These are phyloP conservation scores for Hypomecis atomaria DNA, from an alignment of 2,888 invertebrate genomes.

Conservation along the genomic window DNA sequence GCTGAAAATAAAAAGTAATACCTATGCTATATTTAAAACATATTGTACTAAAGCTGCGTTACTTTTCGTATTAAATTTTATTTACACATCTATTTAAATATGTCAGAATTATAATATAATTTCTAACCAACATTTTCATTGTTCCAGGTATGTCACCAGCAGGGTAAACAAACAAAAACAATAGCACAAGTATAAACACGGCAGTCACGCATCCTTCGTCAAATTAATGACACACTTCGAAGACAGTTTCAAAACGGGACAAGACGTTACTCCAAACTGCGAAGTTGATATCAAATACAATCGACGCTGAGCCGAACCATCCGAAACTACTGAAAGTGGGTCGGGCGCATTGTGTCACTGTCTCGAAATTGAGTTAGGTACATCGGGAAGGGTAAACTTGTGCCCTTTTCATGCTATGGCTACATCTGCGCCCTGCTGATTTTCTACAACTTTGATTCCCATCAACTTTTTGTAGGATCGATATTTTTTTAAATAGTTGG, in stretches of 20 bases:
- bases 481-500: too few relatives aligned
- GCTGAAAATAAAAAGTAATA: too few relatives aligned
- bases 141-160: slow-evolving; percentile 45
- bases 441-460: too few relatives aligned
- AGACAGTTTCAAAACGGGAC: slow-evolving; percentile 42
- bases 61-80: too few relatives aligned
- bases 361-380: slow-evolving; percentile 67
- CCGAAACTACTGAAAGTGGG: slow-evolving; percentile 65
- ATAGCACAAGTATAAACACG: slow-evolving; percentile 27
- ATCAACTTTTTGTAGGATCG: too few relatives aligned
- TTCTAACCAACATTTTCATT: slow-evolving; percentile 26
- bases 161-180: slow-evolving; percentile 23
- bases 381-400: slow-evolving; percentile 58
- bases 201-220: slow-evolving; percentile 41
- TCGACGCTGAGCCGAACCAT: slow-evolving; percentile 58
- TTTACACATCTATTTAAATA: too few relatives aligned
- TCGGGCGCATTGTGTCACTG: slow-evolving; percentile 62
- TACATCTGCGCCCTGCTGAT: too few relatives aligned
- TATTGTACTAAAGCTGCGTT: too few relatives aligned
- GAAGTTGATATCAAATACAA: slow-evolving; percentile 58
- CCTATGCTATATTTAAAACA: too few relatives aligned
- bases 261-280: slow-evolving; percentile 43
- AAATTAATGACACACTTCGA: slow-evolving; percentile 38
- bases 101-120: neutral
- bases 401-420: too few relatives aligned